Percentiles rank a stretch among this genome's conserved stretches.
Conservation (phyloP, 2,888 invertebrate genomes). For the Sesamia inferens region DNA sequence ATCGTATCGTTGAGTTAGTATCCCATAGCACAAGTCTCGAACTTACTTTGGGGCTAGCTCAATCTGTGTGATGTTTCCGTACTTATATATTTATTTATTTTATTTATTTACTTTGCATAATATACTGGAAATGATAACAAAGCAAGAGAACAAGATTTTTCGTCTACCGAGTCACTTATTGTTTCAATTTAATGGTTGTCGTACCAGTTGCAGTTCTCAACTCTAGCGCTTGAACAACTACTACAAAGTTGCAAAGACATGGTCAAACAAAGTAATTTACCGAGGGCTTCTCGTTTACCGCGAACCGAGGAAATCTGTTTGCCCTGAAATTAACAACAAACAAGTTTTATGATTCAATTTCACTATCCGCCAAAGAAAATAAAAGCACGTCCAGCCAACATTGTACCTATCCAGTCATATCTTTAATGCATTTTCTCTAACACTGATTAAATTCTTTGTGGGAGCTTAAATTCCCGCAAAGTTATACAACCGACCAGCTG, state of each 20-base stretch:
- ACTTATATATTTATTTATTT: too few species aligned
- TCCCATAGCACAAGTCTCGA: too few species aligned
- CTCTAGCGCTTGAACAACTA: slow-evolving; percentile 14
- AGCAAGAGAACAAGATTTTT: slow-evolving; percentile 19
- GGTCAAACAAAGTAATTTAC: slow-evolving; percentile 35
- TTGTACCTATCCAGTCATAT: slow-evolving; percentile 32
- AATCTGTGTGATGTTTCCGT: too few species aligned
- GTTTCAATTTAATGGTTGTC: slow-evolving; percentile 32
- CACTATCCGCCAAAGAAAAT: slow-evolving; percentile 17
- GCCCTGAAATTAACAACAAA: slow-evolving; percentile 46
- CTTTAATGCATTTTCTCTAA: slow-evolving; percentile 36
- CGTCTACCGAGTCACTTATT: slow-evolving; percentile 10
- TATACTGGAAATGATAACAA: slow-evolving; percentile 11
- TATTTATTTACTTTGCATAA: slow-evolving; percentile 17
- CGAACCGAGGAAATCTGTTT: slow-evolving; percentile 30
- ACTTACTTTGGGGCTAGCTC: too few species aligned
- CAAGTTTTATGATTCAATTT: slow-evolving; percentile 55
- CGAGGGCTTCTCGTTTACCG: slow-evolving; percentile 13
- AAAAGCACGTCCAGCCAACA: slow-evolving; percentile 8
- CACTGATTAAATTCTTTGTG: slow-evolving; percentile 34
- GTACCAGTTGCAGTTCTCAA: slow-evolving; percentile 26
- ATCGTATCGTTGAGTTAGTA: too few species aligned
- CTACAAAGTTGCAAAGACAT: slow-evolving; percentile 34
- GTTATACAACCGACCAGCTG: slow-evolving; percentile 53
- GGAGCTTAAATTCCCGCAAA: slow-evolving; percentile 30